These are phyloP conservation scores for Octodon degus DNA, from an alignment of 2,113 vertebrate genomes.

Conservation along the genomic window DNA sequence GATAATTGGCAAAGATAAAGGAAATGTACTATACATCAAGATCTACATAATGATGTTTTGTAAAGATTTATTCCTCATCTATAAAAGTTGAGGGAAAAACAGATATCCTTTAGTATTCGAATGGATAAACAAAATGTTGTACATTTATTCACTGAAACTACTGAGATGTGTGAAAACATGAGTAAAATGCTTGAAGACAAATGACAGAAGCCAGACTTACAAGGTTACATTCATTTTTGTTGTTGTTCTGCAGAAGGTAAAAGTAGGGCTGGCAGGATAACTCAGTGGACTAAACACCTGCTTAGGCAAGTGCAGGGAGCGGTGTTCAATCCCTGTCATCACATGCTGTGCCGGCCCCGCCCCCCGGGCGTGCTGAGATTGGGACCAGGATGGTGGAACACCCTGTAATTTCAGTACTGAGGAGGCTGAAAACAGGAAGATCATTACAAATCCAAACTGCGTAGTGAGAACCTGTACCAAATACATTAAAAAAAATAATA, in stretches of 20 bases:
- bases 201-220: conserved; percentile 21
- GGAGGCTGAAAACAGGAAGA: too few species aligned
- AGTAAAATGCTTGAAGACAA: background rate
- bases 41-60: background rate
- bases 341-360: too few species aligned
- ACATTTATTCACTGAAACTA: background rate
- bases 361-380: too few species aligned
- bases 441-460: too few species aligned
- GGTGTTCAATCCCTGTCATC: too few species aligned
- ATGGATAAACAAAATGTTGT: background rate
- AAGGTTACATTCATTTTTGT: background rate
- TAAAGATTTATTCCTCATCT: background rate
- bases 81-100: background rate
- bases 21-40: conserved; percentile 10
- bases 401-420: too few species aligned
- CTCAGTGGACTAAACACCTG: too few species aligned
- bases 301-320: too few species aligned
- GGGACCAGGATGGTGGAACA: too few species aligned
- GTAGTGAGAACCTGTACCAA: too few species aligned
- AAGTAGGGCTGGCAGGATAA: background rate
- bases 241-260: background rate
- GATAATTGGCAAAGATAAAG: conserved; percentile 52
- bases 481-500: too few species aligned
- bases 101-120: background rate
- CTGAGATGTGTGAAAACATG: background rate